These are phyloP conservation scores for Macquaria australasica DNA, from an alignment of 2,113 vertebrate species.

Conservation along the genomic window DNA sequence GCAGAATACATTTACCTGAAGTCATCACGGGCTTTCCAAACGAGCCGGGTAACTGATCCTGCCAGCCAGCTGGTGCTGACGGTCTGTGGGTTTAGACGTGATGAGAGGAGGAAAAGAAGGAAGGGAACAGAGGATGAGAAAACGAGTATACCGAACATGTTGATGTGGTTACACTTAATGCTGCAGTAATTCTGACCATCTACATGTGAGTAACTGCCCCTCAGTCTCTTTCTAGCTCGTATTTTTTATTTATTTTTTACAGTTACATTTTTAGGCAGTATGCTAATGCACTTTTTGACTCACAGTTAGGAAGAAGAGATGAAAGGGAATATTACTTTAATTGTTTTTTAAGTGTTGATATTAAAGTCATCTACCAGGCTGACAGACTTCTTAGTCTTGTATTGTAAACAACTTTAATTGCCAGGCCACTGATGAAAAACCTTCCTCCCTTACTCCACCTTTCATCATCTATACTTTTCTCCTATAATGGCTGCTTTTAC, in stretches of 20 bases:
- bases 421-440: conserved; percentile 6
- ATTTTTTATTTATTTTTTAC: background rate
- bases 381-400: background rate
- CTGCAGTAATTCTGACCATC: conserved; percentile 20
- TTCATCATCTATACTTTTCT: conserved; percentile 23
- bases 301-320: background rate
- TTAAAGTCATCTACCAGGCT: background rate
- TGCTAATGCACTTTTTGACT: background rate
- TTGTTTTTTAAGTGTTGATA: background rate
- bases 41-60: conserved; percentile 46
- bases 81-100: conserved; percentile 25
- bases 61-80: conserved; percentile 43
- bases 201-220: conserved; percentile 1
- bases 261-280: background rate
- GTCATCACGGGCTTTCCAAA: conserved; percentile 46
- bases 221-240: conserved; percentile 2
- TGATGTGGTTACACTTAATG: conserved; percentile 39
- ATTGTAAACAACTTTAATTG: conserved; percentile 35
- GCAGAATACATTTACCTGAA: conserved; percentile 60
- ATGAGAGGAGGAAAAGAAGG: conserved; percentile 29
- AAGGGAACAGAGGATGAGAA: background rate
- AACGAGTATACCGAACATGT: background rate
- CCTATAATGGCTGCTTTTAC: background rate
- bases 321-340: background rate
- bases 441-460: conserved; percentile 4